Base-by-base conservation (phyloP, 1,140 invertebrate genomes). In the Gryllus bimaculatus region DNA sequence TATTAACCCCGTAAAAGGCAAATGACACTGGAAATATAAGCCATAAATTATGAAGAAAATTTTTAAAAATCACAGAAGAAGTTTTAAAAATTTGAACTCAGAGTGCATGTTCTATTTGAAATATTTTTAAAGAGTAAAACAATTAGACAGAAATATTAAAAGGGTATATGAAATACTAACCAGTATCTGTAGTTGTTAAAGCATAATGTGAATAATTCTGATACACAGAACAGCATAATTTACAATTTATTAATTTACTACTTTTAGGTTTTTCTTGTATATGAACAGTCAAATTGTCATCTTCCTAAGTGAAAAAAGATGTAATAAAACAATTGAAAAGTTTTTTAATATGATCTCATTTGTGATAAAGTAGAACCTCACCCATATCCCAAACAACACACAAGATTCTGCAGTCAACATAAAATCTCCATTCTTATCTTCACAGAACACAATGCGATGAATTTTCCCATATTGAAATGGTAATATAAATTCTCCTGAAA, bases 201-300 rank as follows among this genome's bases (percentile, higher is more conserved):
- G 74, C 82, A 48, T 81, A 79, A 15, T 81, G 79, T 0, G 80
- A 76, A 21, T 81, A 81, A 0, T 73, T 8, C 8, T 84, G 66
- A 74, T 81, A 85, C 75, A 82, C 80, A 75, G 83, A 84, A 48
- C 79, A 74, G 83, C 82, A 7, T 77, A 85, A 82, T 20, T 76
- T 77, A 20, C 82, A 83, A 39, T 81, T 73, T 13, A 21, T 8
- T 74, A 47, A 49, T 73, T 77, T 47, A 73, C 2, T 2, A 75
- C 82, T 81, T 66, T 66, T 66, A 18, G 10, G 10, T 66, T 13
- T 79, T 73, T 78, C 26, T 15, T 81, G 82, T 48, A 73, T 75
- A 79, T 83, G 39, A 4, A 74, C 8, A n/a, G 78, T 21, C 73
- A 83, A 80, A 26, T 73, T 78, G 75, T 80, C 54, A 78, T 81